A percentile compares a stretch with the other conserved stretches of the same genome.
These are phyloP conservation scores for Hylomyscus alleni DNA, from an alignment of 2,797 vertebrate species.

Conservation along the genomic window DNA sequence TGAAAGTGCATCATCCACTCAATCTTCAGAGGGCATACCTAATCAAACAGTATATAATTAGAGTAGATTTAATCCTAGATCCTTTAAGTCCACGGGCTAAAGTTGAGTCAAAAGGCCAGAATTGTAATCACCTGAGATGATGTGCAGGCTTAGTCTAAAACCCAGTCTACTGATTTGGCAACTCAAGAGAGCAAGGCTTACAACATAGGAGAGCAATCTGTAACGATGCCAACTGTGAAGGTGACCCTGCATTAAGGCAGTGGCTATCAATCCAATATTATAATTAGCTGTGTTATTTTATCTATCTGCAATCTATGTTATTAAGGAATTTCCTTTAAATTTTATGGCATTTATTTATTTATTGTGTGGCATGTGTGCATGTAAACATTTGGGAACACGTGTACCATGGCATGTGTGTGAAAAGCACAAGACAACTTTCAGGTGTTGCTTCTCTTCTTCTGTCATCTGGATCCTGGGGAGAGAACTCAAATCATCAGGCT, in stretches of 20 bases:
- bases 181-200: fast-evolving
- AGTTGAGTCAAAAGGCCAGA: background rate
- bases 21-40: background rate
- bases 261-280: background rate
- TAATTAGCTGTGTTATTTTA: background rate
- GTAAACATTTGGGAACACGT: background rate
- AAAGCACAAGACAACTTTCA: background rate
- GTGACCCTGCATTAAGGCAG: background rate
- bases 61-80: background rate
- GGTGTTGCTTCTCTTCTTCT: background rate
- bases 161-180: background rate
- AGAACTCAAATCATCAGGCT: background rate
- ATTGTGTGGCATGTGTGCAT: background rate
- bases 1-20: background rate
- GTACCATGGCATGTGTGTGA: background rate
- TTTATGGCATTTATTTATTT: background rate
- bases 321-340: background rate
- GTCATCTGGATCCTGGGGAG: background rate
- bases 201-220: background rate
- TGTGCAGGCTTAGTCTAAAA: background rate
- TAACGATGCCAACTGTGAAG: background rate
- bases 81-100: background rate
- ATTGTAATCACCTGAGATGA: background rate
- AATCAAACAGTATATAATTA: background rate
- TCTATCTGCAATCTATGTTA: background rate